A percentile compares a stretch with the other conserved stretches of the same genome.
Evolutionary conservation across 2,888 invertebrate genomes (phyloP).

Genomic region (Furcula furcula): DNA sequence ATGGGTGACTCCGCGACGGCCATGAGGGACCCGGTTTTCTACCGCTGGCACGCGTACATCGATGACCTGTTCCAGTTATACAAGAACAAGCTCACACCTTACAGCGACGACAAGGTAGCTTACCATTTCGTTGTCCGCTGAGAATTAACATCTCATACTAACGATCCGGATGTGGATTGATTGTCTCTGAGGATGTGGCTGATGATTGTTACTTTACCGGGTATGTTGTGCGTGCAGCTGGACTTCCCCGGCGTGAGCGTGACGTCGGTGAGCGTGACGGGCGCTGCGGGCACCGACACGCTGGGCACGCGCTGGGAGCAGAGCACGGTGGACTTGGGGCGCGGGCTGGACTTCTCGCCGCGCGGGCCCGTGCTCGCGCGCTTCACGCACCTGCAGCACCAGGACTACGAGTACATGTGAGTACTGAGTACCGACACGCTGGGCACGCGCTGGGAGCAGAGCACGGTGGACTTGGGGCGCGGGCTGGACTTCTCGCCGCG

Average conservation of each 20-base stretch:
- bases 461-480: too few relatives aligned
- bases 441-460: too few relatives aligned
- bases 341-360: constrained; percentile 92
- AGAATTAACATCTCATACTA: not conserved
- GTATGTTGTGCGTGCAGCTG: constrained; percentile 62
- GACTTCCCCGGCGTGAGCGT: constrained; percentile 83
- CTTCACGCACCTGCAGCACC: constrained; percentile 87
- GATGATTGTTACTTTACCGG: not conserved
- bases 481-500: too few relatives aligned
- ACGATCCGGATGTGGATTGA: not conserved
- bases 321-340: constrained; percentile 87
- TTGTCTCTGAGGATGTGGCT: too few relatives aligned
- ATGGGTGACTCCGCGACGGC: constrained; percentile 93
- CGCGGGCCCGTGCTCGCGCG: constrained; percentile 87
- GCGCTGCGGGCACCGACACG: constrained; percentile 78
- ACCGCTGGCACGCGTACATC: constrained; percentile 91
- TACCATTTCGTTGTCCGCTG: too few relatives aligned
- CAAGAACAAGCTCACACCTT: constrained; percentile 86
- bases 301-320: constrained; percentile 90
- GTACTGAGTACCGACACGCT: too few relatives aligned
- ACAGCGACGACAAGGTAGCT: constrained; percentile 82
- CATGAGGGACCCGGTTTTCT: constrained; percentile 94
- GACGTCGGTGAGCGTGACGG: constrained; percentile 75
- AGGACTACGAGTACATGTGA: constrained; percentile 83
- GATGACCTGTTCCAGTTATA: constrained; percentile 89